These are phyloP conservation scores for Matsumyia berberina DNA, from an alignment of 2,888 invertebrate species.

Conservation along the genomic window DNA sequence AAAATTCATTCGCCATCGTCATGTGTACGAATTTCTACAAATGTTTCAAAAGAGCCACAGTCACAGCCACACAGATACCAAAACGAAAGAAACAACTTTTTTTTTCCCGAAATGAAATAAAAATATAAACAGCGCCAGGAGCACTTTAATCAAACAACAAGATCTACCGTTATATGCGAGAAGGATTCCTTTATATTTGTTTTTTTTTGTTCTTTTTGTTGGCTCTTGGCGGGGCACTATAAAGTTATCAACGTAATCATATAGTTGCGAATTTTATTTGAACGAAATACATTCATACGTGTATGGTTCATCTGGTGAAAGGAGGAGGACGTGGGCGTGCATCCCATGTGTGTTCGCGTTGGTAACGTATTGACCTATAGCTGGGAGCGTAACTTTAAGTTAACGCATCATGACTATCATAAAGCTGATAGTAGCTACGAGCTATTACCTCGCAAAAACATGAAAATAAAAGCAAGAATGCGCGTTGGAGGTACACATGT, in stretches of 20 bases:
- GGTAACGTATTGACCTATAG: constrained; percentile 10
- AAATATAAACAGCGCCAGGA: constrained; percentile 39
- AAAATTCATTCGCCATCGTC: constrained; percentile 12
- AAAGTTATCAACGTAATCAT: constrained; percentile 36
- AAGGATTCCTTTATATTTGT: background rate
- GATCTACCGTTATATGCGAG: constrained; percentile 12
- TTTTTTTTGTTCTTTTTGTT: background rate
- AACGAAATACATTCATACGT: background rate
- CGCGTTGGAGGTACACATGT: too few species aligned
- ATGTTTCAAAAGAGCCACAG: background rate
- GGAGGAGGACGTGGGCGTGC: background rate
- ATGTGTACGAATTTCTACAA: constrained; percentile 38
- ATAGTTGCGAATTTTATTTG: constrained; percentile 17
- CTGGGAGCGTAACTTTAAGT: constrained; percentile 5
- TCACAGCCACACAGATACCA: background rate
- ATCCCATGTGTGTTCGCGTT: background rate
- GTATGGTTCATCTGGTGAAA: background rate
- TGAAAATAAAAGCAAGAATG: constrained; percentile 1
- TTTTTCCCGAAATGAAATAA: constrained; percentile 34
- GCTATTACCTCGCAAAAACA: constrained; percentile 3
- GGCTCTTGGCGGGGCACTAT: constrained; percentile 5
- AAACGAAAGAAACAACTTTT: constrained; percentile 8
- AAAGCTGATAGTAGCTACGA: constrained; percentile 10
- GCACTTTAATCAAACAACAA: constrained; percentile 32
- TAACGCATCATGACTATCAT: constrained; percentile 3